phyloP scores from a whole-genome alignment of 1,140 invertebrate species.

The Plodia interpunctella region DNA sequence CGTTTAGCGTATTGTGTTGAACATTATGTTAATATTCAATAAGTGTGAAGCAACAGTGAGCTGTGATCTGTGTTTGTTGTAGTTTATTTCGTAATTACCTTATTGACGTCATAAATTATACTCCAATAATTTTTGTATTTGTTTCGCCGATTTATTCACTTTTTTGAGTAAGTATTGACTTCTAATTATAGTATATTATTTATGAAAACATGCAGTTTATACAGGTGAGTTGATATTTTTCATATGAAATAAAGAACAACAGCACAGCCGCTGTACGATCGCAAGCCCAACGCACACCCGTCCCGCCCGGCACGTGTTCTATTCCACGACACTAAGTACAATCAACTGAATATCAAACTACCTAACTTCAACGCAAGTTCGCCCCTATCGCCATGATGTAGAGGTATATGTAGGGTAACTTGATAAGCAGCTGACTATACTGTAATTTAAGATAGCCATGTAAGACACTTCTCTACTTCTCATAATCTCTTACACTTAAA shows the following conservation, averaged over 20 bases:
- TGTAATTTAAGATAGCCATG: constrained; percentile 16
- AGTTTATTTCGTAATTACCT: neutral
- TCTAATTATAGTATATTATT: too few relatives aligned
- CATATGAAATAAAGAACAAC: neutral
- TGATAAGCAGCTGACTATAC: too few relatives aligned
- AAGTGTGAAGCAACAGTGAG: neutral
- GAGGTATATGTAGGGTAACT: too few relatives aligned
- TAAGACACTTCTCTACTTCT: constrained; percentile 23
- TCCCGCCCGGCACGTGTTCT: constrained; percentile 68
- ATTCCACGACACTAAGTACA: constrained; percentile 69
- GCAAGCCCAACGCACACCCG: constrained; percentile 57
- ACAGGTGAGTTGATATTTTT: neutral
- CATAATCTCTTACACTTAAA: constrained; percentile 25
- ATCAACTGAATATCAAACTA: too few relatives aligned
- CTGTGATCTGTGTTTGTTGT: neutral
- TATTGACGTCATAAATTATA: neutral
- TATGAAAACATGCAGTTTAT: neutral
- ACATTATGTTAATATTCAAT: neutral
- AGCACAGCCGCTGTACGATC: neutral
- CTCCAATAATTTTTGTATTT: too few relatives aligned
- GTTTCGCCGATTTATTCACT: too few relatives aligned
- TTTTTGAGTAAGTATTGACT: too few relatives aligned
- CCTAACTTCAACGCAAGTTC: too few relatives aligned
- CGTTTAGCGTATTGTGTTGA: neutral
- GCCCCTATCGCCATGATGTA: too few relatives aligned